A percentile compares a stretch with the other conserved stretches of the same genome.
phyloP scores from a whole-genome alignment of 2,888 invertebrate species.

The Caenorhabditis becei region DNA sequence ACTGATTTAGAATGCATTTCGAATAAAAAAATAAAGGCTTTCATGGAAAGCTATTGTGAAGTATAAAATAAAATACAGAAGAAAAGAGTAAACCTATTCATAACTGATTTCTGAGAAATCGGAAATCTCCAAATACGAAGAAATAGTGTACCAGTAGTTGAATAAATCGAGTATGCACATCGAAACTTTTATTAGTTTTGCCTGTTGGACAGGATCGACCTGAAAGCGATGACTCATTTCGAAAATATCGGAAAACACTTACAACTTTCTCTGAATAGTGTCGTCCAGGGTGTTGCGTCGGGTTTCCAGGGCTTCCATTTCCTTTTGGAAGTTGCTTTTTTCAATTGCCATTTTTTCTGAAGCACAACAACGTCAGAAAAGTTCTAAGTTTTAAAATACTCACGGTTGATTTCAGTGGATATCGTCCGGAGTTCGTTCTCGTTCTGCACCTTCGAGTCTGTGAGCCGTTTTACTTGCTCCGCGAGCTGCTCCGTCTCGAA shows the following conservation, averaged over 20 bases:
- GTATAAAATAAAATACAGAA: not conserved
- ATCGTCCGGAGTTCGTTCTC: conserved; percentile 4
- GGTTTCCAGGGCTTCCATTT: not conserved
- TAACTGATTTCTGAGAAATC: not conserved
- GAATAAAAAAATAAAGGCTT: not conserved
- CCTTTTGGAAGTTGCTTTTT: not conserved
- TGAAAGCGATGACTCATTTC: not conserved
- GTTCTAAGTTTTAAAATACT: not conserved
- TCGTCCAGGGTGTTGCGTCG: not conserved
- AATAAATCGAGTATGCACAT: not conserved
- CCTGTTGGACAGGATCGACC: not conserved
- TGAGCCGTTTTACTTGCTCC: conserved; percentile 5
- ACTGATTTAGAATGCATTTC: not conserved
- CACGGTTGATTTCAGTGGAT: conserved; percentile 1
- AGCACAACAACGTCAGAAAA: not conserved
- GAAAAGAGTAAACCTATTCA: not conserved
- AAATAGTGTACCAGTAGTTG: not conserved
- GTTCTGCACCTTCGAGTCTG: not conserved
- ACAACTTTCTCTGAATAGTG: not conserved
- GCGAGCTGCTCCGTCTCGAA: conserved; percentile 23
- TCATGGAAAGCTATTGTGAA: too few species aligned
- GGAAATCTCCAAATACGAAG: not conserved
- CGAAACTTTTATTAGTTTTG: not conserved
- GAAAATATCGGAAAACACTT: not conserved
- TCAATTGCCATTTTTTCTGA: conserved; percentile 10